Percentiles rank a stretch among this genome's conserved stretches.
phyloP scores from a whole-genome alignment of 2,888 invertebrate species.

The Nomada flava region DNA sequence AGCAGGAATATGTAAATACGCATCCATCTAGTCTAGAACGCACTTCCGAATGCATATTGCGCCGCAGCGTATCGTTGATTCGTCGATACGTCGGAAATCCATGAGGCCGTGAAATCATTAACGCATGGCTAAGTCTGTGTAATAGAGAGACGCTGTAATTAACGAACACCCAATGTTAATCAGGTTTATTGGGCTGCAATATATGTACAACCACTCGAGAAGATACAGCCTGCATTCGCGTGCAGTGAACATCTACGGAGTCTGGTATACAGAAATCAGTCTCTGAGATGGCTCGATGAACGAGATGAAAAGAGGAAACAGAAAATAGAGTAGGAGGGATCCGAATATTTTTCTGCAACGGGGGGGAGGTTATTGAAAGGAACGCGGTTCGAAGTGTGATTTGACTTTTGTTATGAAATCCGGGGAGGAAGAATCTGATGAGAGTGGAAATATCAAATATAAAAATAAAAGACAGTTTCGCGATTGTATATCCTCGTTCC shows the following conservation, averaged over 20 bases:
- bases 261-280: not conserved
- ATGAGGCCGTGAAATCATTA: constrained; percentile 69
- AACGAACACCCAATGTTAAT: constrained; percentile 73
- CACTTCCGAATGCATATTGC: constrained; percentile 63
- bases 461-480: not conserved
- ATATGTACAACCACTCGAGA: constrained; percentile 50
- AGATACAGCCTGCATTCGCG: constrained; percentile 33
- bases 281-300: constrained; percentile 31
- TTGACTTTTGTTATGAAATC: not conserved
- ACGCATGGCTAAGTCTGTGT: constrained; percentile 70
- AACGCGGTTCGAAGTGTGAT: constrained; percentile 15
- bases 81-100: constrained; percentile 60
- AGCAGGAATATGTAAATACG: constrained; percentile 49
- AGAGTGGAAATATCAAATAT: too few species aligned
- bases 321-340: too few species aligned
- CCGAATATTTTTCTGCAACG: not conserved
- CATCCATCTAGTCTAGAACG: constrained; percentile 46
- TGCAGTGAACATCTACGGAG: constrained; percentile 13
- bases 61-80: constrained; percentile 55
- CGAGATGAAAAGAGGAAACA: constrained; percentile 4
- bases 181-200: constrained; percentile 72
- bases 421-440: not conserved
- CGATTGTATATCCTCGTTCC: not conserved
- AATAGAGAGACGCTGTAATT: constrained; percentile 70
- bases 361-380: constrained; percentile 23